phyloP scores from a whole-genome alignment of 2,113 vertebrate species.

The Pseudopodoces humilis region DNA sequence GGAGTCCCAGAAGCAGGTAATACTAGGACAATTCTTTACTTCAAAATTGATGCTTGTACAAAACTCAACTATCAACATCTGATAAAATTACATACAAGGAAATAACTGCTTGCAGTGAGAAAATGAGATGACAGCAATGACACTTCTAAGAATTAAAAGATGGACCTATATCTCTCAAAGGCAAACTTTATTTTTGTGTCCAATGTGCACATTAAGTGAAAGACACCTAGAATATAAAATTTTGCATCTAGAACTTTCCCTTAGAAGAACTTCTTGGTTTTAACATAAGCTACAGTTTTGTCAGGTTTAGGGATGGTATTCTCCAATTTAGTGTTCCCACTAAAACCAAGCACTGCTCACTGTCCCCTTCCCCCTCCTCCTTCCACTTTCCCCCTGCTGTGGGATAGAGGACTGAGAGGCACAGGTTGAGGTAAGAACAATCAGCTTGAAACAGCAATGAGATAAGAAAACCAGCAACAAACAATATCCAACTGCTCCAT shows the following conservation, averaged over 20 bases:
- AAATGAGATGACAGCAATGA: neutral
- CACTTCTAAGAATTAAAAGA: neutral
- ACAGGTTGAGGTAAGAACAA: fast-evolving
- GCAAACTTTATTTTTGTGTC: neutral
- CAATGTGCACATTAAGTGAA: neutral
- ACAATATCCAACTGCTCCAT: neutral
- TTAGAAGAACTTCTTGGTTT: neutral
- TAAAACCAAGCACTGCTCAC: neutral
- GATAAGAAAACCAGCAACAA: neutral
- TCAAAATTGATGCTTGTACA: neutral
- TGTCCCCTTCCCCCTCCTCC: neutral
- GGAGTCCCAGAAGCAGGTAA: neutral
- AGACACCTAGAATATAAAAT: neutral
- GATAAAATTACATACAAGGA: neutral
- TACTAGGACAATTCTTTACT: neutral
- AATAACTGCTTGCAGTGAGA: neutral
- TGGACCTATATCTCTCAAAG: neutral
- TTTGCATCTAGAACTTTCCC: neutral
- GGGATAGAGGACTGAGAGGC: neutral
- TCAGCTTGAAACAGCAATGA: neutral
- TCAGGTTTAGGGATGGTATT: neutral
- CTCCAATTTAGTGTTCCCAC: neutral
- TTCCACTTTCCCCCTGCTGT: too few relatives aligned
- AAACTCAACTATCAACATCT: neutral
- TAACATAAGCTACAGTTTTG: neutral